Percentiles rank a stretch among this genome's conserved stretches.
phyloP scores from a whole-genome alignment of 2,113 vertebrate genomes.

The Corvus hawaiiensis region DNA sequence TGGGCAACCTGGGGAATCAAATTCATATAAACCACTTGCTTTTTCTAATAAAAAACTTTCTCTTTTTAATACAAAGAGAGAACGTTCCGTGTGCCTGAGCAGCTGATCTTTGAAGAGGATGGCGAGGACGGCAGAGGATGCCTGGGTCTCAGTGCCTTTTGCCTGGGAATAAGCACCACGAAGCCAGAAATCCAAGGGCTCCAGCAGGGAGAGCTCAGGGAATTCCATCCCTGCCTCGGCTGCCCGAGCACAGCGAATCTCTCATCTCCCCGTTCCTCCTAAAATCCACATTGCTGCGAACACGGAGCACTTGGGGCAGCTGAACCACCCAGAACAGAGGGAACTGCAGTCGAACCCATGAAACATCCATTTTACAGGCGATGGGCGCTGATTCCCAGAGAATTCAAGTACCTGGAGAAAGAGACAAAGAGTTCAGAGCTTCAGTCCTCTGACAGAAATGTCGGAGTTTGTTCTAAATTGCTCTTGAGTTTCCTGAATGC shows the following conservation, averaged over 20 bases:
- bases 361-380: fast-evolving
- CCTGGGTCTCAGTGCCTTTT: neutral
- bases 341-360: neutral
- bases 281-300: fast-evolving
- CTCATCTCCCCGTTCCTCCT: neutral
- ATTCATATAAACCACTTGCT: fast-evolving
- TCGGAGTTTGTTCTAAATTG: neutral
- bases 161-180: neutral
- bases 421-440: neutral
- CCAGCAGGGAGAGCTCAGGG: fast-evolving
- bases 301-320: fast-evolving
- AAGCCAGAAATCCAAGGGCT: neutral
- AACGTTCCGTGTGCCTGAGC: fast-evolving
- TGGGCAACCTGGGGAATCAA: neutral
- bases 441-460: neutral
- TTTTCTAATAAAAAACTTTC: neutral
- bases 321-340: fast-evolving
- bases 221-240: neutral
- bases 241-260: neutral
- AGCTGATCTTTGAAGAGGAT: neutral
- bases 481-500: neutral
- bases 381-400: neutral
- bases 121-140: neutral
- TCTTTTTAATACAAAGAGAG: neutral
- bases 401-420: neutral